Percentiles rank a stretch among this genome's conserved stretches.
Conservation (phyloP, 1,140 invertebrate genomes). For the Atopsyche davidsoni region DNA sequence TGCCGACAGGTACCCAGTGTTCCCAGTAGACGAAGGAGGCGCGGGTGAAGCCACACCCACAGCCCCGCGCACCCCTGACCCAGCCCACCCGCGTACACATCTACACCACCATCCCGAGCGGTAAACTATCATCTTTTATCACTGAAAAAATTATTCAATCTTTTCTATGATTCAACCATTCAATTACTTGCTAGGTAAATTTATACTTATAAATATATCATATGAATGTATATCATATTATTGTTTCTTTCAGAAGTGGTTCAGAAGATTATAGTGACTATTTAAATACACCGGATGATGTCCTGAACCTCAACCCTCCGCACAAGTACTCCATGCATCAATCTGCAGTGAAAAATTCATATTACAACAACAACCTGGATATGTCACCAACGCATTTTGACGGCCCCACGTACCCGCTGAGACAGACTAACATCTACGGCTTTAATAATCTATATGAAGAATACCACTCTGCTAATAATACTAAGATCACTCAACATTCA, state of each 20-base stretch:
- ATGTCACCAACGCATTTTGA: slow-evolving; percentile 17
- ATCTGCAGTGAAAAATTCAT: slow-evolving; percentile 26
- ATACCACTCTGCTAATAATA: slow-evolving; percentile 42
- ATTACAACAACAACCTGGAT: slow-evolving; percentile 19
- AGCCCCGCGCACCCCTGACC: slow-evolving; percentile 56
- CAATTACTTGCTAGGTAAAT: slow-evolving; percentile 2
- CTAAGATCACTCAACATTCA: slow-evolving; percentile 32
- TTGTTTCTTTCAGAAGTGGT: slow-evolving; percentile 20
- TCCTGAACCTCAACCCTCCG: slow-evolving; percentile 1
- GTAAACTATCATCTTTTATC: neutral
- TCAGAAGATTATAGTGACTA: slow-evolving; percentile 25
- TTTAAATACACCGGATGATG: slow-evolving; percentile 13
- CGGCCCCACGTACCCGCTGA: slow-evolving; percentile 30
- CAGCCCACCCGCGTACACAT: slow-evolving; percentile 10
- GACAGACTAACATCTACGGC: slow-evolving; percentile 3
- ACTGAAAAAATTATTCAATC: neutral
- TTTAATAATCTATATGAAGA: slow-evolving; percentile 25
- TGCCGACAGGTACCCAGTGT: slow-evolving; percentile 41
- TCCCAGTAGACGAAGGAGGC: slow-evolving; percentile 36
- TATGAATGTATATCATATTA: neutral
- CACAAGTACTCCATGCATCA: slow-evolving; percentile 18
- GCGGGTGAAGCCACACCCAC: slow-evolving; percentile 52
- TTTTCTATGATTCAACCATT: neutral
- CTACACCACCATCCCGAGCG: neutral
- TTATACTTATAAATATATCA: neutral